Percentiles rank a stretch among this genome's conserved stretches.
These are phyloP conservation scores for Pogonomyrmex californicus DNA, from an alignment of 1,140 invertebrate genomes.

Conservation along the genomic window DNA sequence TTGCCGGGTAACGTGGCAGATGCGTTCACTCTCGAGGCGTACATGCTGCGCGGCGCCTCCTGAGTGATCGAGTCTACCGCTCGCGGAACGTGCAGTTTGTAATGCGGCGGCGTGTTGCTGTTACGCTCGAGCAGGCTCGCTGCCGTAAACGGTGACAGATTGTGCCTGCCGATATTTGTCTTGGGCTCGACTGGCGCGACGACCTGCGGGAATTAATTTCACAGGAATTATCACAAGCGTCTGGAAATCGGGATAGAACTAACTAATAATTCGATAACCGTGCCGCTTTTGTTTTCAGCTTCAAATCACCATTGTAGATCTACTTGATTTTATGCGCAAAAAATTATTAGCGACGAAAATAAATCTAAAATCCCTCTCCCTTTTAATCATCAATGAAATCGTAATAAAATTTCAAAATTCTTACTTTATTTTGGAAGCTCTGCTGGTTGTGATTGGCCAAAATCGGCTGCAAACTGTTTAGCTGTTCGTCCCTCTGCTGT, in stretches of 20 bases:
- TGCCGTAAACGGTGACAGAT: slow-evolving; percentile 88
- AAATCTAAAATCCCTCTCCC: too few relatives aligned
- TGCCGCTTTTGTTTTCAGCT: not conserved
- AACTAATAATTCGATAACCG: not conserved
- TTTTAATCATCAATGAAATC: too few relatives aligned
- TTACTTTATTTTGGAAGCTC: slow-evolving; percentile 84
- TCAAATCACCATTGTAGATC: not conserved
- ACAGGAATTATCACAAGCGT: slow-evolving; percentile 32
- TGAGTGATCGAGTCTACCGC: slow-evolving; percentile 89
- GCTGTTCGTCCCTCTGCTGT: slow-evolving; percentile 87
- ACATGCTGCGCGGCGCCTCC: slow-evolving; percentile 81
- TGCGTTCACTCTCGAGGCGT: slow-evolving; percentile 81
- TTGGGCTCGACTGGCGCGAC: slow-evolving; percentile 87
- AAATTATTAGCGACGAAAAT: not conserved
- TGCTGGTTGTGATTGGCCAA: slow-evolving; percentile 82
- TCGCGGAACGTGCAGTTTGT: slow-evolving; percentile 90
- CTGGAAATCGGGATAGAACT: slow-evolving; percentile 1
- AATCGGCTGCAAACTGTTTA: slow-evolving; percentile 83
- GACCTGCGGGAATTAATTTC: slow-evolving; percentile 80
- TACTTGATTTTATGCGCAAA: not conserved
- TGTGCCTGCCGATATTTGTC: slow-evolving; percentile 87
- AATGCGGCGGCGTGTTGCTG: slow-evolving; percentile 86
- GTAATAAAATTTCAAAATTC: too few relatives aligned
- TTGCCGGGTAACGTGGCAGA: slow-evolving; percentile 82
- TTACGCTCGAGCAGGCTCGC: slow-evolving; percentile 87